Conservation (phyloP, 2,888 invertebrate species). For the Agrotis ipsilon region DNA sequence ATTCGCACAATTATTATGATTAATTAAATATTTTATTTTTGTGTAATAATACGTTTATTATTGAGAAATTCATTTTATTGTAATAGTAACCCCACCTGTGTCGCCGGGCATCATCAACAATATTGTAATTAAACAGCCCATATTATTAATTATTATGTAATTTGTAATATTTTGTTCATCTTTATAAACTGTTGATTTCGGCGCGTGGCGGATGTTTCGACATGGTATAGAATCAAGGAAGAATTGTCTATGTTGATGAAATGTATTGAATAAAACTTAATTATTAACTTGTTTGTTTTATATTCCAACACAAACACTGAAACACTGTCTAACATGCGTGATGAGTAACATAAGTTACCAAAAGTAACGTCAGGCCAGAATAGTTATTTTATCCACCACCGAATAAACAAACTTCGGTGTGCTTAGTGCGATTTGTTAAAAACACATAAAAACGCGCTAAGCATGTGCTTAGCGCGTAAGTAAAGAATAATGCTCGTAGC, state of each 20-base stretch:
- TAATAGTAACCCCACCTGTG: constrained; percentile 55
- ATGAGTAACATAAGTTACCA: too few species aligned
- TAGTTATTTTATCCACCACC: too few species aligned
- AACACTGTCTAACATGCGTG: not conserved
- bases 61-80: constrained; percentile 55
- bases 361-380: too few species aligned
- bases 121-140: constrained; percentile 46
- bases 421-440: too few species aligned
- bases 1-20: constrained; percentile 80
- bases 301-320: not conserved
- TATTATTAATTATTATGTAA: constrained; percentile 37
- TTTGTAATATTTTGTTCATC: constrained; percentile 47
- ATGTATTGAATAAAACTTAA: constrained; percentile 80
- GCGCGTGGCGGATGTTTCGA: constrained; percentile 41
- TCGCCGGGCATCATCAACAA: constrained; percentile 45
- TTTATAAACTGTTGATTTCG: constrained; percentile 42
- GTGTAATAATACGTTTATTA: constrained; percentile 57
- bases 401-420: too few species aligned
- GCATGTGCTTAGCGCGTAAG: too few species aligned
- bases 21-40: constrained; percentile 62
- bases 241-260: constrained; percentile 71
- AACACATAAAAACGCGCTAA: too few species aligned
- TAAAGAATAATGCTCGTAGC: too few species aligned
- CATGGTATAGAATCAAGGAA: constrained; percentile 60
- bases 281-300: constrained; percentile 65